phyloP scores from a whole-genome alignment of 2,888 invertebrate genomes.

The Caenorhabditis virilis region DNA sequence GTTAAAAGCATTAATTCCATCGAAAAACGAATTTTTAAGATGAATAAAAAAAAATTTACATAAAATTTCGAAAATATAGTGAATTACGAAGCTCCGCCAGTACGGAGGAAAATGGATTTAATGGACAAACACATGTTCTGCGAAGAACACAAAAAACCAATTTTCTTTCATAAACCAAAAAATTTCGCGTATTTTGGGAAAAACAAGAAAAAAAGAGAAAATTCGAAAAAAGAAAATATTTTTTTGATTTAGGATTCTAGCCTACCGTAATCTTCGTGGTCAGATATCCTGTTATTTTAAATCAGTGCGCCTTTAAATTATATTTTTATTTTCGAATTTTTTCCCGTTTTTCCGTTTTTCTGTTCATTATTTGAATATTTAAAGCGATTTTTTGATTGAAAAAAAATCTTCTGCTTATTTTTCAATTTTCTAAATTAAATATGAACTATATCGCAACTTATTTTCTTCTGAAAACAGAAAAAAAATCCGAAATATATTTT shows the following conservation, averaged over 20 bases:
- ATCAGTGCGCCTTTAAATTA: slow-evolving; percentile 26
- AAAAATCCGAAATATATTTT: no score
- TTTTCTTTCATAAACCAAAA: no score
- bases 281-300: slow-evolving; percentile 22
- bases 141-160: neutral
- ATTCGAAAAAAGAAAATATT: slow-evolving; percentile 13
- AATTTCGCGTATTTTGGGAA: no score
- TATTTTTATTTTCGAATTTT: slow-evolving; percentile 4
- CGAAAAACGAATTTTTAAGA: no score
- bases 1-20: no score
- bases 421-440: neutral
- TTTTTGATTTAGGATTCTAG: slow-evolving; percentile 20
- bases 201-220: slow-evolving; percentile 5
- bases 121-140: no score
- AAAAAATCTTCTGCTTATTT: neutral
- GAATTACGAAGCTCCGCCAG: no score
- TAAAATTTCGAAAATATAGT: neutral
- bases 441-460: no score
- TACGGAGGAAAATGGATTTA: neutral
- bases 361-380: neutral
- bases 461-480: no score
- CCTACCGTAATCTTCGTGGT: slow-evolving; percentile 10
- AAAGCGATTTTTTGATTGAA: no score
- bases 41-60: neutral
- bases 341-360: neutral